Evolutionary conservation across 2,797 vertebrate species (phyloP), one percentile per base, ranked within the genome.

Genomic region (Chaunax sp.): DNA sequence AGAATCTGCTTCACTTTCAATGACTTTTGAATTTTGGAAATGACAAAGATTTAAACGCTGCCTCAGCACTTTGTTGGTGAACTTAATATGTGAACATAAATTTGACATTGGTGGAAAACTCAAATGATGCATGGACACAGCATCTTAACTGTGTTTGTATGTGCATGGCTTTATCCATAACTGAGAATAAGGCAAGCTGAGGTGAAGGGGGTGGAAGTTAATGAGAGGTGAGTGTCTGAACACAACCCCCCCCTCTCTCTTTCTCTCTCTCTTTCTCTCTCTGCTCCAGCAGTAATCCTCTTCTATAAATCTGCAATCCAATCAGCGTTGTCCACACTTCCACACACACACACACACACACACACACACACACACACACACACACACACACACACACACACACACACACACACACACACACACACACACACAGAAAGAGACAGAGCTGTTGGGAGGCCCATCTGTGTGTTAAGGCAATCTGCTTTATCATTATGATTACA

Each of bases 401-500:
- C 45, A 68, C 33, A 70, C 33, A 74, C 43, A 75, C 59, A 64
- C 63, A 70, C 49, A 68, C 56, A 62, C 51, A 72, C 63, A 66
- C 43, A 64, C 58, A 69, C 54, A 69, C 65, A 74, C 52, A 54
- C 40, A 53, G 52, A 47, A 46, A 63, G 37, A 54, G 57, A 59
- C 33, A 64, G 28, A 87, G 92, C 94, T 93, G 91, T 92, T 93
- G 86, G 88, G 92, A 95, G 91, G 91, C 90, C 93, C 93, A 95
- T 94, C 95, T 94, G 91, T 90, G 90, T 95, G 88, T 91, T 94
- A 94, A 93, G 91, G 93, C 92, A 94, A 95, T 95, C 86, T 91
- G 90, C 87, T 96, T 95, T 95, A 95, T 95, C 94, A 94, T 92
- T 92, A 92, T 92, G 90, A 92, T 92, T 90, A 94, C 89, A 94